phyloP scores from a whole-genome alignment of 2,113 vertebrate genomes.

The Cololabis saira region DNA sequence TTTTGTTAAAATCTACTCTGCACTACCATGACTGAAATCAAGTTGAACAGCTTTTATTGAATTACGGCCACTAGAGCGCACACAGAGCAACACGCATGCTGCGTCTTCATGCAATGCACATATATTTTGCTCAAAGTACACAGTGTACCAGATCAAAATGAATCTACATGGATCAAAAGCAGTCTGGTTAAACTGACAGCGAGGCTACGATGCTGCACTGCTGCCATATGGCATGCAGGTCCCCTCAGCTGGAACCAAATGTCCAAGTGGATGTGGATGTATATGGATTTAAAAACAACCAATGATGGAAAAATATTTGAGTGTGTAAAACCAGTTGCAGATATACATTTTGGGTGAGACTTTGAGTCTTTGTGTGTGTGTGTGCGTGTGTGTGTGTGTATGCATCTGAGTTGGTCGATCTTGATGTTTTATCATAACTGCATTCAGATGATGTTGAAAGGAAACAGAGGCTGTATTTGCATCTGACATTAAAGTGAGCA shows the following conservation, averaged over 20 bases:
- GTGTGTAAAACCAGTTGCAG: constrained; percentile 8
- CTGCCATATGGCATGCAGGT: constrained; percentile 10
- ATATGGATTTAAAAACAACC: background rate
- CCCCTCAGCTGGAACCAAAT: constrained; percentile 39
- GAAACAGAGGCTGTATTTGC: constrained; percentile 41
- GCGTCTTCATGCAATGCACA: constrained; percentile 24
- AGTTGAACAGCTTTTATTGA: constrained; percentile 67
- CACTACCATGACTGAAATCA: constrained; percentile 54
- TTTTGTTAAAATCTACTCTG: constrained; percentile 48
- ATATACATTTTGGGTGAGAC: background rate
- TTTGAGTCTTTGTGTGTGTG: constrained; percentile 1
- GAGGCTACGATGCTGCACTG: constrained; percentile 32
- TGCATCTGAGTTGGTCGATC: constrained; percentile 58
- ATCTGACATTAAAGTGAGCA: constrained; percentile 57
- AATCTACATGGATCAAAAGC: constrained; percentile 61
- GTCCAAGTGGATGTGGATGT: background rate
- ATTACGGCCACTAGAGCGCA: constrained; percentile 29
- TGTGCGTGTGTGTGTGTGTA: constrained; percentile 12
- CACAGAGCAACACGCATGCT: constrained; percentile 13
- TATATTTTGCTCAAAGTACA: constrained; percentile 40
- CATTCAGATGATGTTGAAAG: constrained; percentile 41
- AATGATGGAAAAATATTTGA: constrained; percentile 9
- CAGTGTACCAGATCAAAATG: constrained; percentile 57
- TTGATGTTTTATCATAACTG: constrained; percentile 62
- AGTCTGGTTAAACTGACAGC: constrained; percentile 52